phyloP scores from a whole-genome alignment of 2,113 vertebrate species.

The Catharus minimus region DNA sequence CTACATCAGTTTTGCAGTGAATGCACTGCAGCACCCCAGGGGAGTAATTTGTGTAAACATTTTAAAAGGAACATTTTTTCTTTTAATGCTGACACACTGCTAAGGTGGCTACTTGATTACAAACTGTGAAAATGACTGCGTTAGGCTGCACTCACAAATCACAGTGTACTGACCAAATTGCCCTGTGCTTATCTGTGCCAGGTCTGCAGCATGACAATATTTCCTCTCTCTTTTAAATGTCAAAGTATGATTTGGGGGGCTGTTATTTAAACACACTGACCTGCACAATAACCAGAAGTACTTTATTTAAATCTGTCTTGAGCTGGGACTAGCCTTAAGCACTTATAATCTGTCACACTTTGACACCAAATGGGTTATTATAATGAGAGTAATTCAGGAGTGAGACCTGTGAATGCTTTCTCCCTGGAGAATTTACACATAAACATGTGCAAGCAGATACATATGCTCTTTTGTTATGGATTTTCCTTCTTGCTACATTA shows the following conservation, averaged over 20 bases:
- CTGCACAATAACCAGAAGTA: slow-evolving; percentile 62
- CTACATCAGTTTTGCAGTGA: neutral
- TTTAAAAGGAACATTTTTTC: slow-evolving; percentile 51
- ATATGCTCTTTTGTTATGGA: neutral
- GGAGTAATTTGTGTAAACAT: slow-evolving; percentile 40
- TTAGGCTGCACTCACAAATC: slow-evolving; percentile 44
- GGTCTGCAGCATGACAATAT: slow-evolving; percentile 43
- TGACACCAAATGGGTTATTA: slow-evolving; percentile 57
- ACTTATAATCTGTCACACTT: slow-evolving; percentile 52
- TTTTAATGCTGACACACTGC: slow-evolving; percentile 50
- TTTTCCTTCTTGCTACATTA: slow-evolving; percentile 13
- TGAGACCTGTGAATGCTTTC: slow-evolving; percentile 4
- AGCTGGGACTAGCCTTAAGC: slow-evolving; percentile 44
- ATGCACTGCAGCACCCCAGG: neutral
- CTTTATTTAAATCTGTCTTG: slow-evolving; percentile 57
- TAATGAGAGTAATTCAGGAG: slow-evolving; percentile 57
- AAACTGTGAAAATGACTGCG: slow-evolving; percentile 46
- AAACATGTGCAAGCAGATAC: slow-evolving; percentile 18
- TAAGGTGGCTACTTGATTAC: slow-evolving; percentile 45
- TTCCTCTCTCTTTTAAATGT: slow-evolving; percentile 59
- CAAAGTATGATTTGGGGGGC: slow-evolving; percentile 45
- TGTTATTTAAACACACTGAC: slow-evolving; percentile 63
- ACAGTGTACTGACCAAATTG: slow-evolving; percentile 51
- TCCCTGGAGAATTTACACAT: slow-evolving; percentile 49
- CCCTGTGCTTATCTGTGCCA: slow-evolving; percentile 35